Evolutionary conservation across 2,888 invertebrate genomes (phyloP).

Genomic region (Macaria liturata): DNA sequence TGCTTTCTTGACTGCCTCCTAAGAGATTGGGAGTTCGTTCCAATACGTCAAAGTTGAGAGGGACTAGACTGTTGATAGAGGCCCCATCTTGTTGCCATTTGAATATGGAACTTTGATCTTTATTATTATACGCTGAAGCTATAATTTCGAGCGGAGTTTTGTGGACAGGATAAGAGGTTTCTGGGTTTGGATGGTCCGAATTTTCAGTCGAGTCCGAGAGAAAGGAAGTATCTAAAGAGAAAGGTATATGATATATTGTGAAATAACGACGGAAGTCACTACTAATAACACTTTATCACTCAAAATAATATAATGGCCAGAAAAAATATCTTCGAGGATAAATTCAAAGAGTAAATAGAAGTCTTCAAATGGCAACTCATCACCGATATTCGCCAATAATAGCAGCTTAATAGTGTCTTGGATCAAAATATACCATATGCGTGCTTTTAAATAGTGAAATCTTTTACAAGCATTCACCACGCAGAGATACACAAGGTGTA

Average conservation of each 20-base stretch:
- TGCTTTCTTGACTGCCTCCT: slow-evolving; percentile 6
- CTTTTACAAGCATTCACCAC: too few relatives aligned
- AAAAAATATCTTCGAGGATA: too few relatives aligned
- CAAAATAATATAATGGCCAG: too few relatives aligned
- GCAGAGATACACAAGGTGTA: too few relatives aligned
- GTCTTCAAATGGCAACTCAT: too few relatives aligned
- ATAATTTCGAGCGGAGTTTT: slow-evolving; percentile 12
- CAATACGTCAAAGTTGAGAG: slow-evolving; percentile 10
- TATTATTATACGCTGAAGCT: slow-evolving; percentile 19
- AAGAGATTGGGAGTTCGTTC: background rate
- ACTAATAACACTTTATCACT: too few relatives aligned
- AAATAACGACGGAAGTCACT: too few relatives aligned
- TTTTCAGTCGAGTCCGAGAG: slow-evolving; percentile 17
- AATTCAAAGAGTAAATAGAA: too few relatives aligned
- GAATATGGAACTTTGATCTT: slow-evolving; percentile 24
- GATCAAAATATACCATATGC: too few relatives aligned
- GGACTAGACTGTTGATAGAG: slow-evolving; percentile 24
- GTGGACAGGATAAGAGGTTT: slow-evolving; percentile 1
- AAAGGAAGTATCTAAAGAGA: slow-evolving; percentile 27
- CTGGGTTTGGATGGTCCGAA: slow-evolving; percentile 9
- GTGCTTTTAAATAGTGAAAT: too few relatives aligned
- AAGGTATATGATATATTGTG: background rate
- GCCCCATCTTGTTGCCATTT: slow-evolving; percentile 25
- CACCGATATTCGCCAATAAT: too few relatives aligned
- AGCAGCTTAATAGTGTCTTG: too few relatives aligned